Conservation (phyloP, 2,888 invertebrate genomes). For the Cotesia congregata region DNA sequence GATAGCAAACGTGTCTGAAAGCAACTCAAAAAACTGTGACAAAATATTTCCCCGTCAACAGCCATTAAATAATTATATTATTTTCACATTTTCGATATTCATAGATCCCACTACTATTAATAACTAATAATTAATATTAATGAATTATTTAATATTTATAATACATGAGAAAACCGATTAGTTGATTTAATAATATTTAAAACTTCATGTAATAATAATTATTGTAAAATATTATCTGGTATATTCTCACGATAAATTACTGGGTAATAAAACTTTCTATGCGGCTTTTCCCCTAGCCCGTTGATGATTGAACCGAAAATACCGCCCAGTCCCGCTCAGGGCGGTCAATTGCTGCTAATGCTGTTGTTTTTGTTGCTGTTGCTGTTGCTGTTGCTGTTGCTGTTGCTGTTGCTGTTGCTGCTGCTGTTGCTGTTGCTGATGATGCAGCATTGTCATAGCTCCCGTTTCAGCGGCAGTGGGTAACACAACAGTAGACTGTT, state of each 20-base stretch:
- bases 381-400: slow-evolving; percentile 56
- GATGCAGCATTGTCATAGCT: slow-evolving; percentile 68
- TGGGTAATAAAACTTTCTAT: slow-evolving; percentile 38
- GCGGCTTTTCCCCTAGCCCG: slow-evolving; percentile 56
- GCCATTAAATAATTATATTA: not conserved
- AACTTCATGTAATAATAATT: not conserved
- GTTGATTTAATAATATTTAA: not conserved
- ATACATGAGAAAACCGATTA: slow-evolving; percentile 1
- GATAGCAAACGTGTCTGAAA: not conserved
- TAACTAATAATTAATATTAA: slow-evolving; percentile 2
- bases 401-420: slow-evolving; percentile 58
- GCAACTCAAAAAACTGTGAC: not conserved
- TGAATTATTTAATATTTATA: not conserved
- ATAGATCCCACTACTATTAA: not conserved
- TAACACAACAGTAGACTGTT: slow-evolving; percentile 72
- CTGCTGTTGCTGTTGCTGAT: slow-evolving; percentile 68
- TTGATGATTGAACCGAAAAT: slow-evolving; percentile 60
- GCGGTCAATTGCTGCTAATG: slow-evolving; percentile 57
- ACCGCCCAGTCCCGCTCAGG: slow-evolving; percentile 58
- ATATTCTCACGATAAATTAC: not conserved
- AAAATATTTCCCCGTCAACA: not conserved
- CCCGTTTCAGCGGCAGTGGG: slow-evolving; percentile 72
- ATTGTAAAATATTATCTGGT: slow-evolving; percentile 8
- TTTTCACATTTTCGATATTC: not conserved
- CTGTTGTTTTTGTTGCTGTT: slow-evolving; percentile 61